phyloP scores from a whole-genome alignment of 2,113 vertebrate genomes.

The Bubo bubo region DNA sequence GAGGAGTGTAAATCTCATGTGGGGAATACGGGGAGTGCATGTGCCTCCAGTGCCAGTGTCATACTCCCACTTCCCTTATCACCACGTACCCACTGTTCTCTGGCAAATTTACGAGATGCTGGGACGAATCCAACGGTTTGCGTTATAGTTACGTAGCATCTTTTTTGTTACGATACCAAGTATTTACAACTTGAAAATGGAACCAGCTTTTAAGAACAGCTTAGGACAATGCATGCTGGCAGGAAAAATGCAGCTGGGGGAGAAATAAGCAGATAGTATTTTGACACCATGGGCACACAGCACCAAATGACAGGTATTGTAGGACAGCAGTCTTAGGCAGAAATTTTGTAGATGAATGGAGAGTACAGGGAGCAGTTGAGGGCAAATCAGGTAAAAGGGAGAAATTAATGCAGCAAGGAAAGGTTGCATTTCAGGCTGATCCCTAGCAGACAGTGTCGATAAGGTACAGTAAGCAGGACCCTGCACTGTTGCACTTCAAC shows the following conservation, averaged over 20 bases:
- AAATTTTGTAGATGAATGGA: neutral
- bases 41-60: neutral
- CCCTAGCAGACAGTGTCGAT: neutral
- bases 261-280: neutral
- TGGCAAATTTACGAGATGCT: neutral
- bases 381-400: neutral
- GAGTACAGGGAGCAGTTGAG: neutral
- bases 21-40: accelerated
- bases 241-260: neutral
- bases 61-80: neutral
- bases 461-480: neutral
- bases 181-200: neutral
- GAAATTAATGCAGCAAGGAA: neutral
- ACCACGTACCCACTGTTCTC: neutral
- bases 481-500: neutral
- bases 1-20: neutral
- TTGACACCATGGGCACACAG: neutral
- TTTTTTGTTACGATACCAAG: neutral
- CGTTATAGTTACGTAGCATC: neutral
- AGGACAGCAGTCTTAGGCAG: neutral
- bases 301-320: neutral
- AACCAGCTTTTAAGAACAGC: neutral
- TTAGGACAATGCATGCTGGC: neutral
- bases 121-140: neutral
- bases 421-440: neutral